Evolutionary conservation across 2,888 invertebrate species (phyloP).

Genomic region (Drosophila differens): DNA sequence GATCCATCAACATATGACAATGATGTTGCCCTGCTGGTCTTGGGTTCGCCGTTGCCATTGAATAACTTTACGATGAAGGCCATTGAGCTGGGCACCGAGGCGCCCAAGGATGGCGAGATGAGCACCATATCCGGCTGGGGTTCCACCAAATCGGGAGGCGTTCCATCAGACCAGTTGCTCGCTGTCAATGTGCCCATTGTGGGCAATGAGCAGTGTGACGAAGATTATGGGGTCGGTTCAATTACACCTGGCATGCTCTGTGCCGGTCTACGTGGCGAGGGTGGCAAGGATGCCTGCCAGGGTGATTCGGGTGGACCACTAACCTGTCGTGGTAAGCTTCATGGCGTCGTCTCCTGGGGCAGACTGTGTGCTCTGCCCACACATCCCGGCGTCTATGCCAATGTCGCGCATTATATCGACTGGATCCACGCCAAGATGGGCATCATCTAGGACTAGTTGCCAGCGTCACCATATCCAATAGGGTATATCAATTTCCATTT

Average conservation of each 20-base stretch:
- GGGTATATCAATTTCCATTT: background rate
- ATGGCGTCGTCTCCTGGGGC: constrained; percentile 83
- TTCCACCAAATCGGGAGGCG: constrained; percentile 59
- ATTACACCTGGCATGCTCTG: constrained; percentile 81
- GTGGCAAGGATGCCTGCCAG: constrained; percentile 80
- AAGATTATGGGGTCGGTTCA: constrained; percentile 55
- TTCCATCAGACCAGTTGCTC: constrained; percentile 57
- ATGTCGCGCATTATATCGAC: constrained; percentile 49
- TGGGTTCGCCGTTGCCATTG: constrained; percentile 70
- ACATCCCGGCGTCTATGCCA: constrained; percentile 81
- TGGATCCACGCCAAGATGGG: constrained; percentile 62
- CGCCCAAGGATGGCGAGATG: constrained; percentile 47
- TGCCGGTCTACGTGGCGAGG: constrained; percentile 71
- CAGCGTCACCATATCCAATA: background rate
- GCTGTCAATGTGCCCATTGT: constrained; percentile 77
- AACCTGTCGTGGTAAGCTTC: constrained; percentile 59
- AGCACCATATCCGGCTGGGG: constrained; percentile 81
- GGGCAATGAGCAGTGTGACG: constrained; percentile 59
- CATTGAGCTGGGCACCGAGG: constrained; percentile 61
- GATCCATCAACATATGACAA: constrained; percentile 85
- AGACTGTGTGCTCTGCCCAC: constrained; percentile 67
- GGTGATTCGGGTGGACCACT: constrained; percentile 83
- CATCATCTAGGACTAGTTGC: background rate
- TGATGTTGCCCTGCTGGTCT: constrained; percentile 86
- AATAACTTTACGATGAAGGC: constrained; percentile 76